These are phyloP conservation scores for Globicephala melas DNA, from an alignment of 2,113 vertebrate genomes.

Conservation along the genomic window DNA sequence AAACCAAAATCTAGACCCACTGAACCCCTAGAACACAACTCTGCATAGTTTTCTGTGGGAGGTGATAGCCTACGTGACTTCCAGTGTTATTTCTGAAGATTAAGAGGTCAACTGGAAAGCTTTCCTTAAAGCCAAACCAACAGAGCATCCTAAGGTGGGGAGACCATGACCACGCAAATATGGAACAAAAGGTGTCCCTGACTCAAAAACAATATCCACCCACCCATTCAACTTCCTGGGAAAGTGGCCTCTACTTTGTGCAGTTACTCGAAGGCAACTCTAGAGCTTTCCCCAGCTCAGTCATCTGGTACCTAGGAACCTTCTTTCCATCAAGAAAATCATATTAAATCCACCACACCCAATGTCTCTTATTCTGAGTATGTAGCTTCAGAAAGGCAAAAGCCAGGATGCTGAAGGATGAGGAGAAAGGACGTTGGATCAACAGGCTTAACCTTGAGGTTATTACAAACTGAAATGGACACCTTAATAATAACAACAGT, in stretches of 20 bases:
- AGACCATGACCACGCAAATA: not conserved
- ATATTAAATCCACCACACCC: not conserved
- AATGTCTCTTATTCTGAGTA: not conserved
- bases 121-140: slow-evolving; percentile 2
- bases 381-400: not conserved
- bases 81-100: not conserved
- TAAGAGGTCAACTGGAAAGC: slow-evolving; percentile 5
- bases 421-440: not conserved
- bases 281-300: not conserved
- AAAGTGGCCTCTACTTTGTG: too few relatives aligned
- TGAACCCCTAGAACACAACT: not conserved
- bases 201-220: not conserved
- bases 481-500: not conserved
- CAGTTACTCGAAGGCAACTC: not conserved
- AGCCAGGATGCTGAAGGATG: not conserved
- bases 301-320: not conserved
- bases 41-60: not conserved
- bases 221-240: not conserved
- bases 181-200: not conserved
- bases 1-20: not conserved
- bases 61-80: not conserved
- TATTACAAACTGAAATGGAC: not conserved
- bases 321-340: not conserved
- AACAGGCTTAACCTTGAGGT: not conserved
- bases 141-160: not conserved